These are phyloP conservation scores for Sarcophaga bullata DNA, from an alignment of 1,140 invertebrate genomes.

Conservation along the genomic window DNA sequence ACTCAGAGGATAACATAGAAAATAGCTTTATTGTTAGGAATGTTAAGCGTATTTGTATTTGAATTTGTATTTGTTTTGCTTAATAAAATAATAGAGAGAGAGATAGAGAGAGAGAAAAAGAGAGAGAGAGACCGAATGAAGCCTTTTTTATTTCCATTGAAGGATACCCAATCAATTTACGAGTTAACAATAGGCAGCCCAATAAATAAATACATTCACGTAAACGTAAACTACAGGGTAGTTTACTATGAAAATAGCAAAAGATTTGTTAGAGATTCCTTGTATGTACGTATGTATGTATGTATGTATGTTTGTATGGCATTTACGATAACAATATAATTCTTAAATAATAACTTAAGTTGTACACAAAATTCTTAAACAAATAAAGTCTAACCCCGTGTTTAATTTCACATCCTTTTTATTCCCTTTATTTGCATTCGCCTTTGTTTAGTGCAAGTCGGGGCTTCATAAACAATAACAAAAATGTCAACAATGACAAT, in stretches of 20 bases:
- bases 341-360: constrained; percentile 4
- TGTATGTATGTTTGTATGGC: constrained; percentile 14
- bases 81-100: not conserved
- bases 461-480: not conserved
- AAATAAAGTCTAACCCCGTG: not conserved
- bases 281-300: too few relatives aligned
- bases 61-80: constrained; percentile 1
- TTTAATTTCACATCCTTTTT: constrained; percentile 13
- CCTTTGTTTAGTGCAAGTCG: not conserved
- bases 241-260: not conserved
- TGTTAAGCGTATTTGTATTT: constrained; percentile 13
- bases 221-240: not conserved
- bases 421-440: not conserved
- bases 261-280: constrained; percentile 4
- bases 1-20: not conserved
- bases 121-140: not conserved
- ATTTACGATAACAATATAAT: constrained; percentile 20
- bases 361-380: not conserved
- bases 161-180: not conserved
- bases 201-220: not conserved
- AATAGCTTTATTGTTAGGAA: not conserved
- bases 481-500: constrained; percentile 34
- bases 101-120: too few relatives aligned
- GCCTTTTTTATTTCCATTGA: not conserved
- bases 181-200: constrained; percentile 25